phyloP scores from a whole-genome alignment of 1,140 invertebrate genomes.

The Polypedilum vanderplanki region DNA sequence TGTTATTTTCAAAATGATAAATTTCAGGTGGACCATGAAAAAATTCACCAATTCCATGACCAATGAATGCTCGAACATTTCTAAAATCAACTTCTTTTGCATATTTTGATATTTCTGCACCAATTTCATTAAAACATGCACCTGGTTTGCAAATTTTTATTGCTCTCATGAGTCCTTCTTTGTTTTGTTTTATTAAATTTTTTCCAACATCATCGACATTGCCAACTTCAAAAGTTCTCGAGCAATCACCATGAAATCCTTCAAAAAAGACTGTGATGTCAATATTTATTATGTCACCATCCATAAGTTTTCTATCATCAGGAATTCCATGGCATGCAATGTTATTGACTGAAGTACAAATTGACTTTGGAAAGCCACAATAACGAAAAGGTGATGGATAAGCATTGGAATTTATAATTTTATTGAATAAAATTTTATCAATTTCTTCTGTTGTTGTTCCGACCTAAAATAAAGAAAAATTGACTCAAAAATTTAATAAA shows the following conservation, averaged over 20 bases:
- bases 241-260: conserved; percentile 90
- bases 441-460: conserved; percentile 84
- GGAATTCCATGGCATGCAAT: conserved; percentile 93
- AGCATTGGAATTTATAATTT: conserved; percentile 61
- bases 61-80: conserved; percentile 73
- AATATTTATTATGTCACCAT: conserved; percentile 88
- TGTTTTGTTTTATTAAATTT: conserved; percentile 61
- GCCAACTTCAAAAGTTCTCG: conserved; percentile 77
- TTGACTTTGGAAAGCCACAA: conserved; percentile 80
- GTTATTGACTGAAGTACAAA: conserved; percentile 94
- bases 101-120: conserved; percentile 55
- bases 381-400: conserved; percentile 91
- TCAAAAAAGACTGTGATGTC: conserved; percentile 84
- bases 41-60: conserved; percentile 87
- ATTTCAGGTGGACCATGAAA: conserved; percentile 92
- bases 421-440: conserved; percentile 66
- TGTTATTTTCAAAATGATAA: conserved; percentile 65
- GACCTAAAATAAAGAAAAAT: conserved; percentile 51
- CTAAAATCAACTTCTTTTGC: conserved; percentile 56
- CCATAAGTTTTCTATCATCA: conserved; percentile 65
- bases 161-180: conserved; percentile 62
- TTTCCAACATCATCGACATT: conserved; percentile 66
- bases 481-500: background rate
- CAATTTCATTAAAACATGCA: conserved; percentile 66
- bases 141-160: conserved; percentile 72